Percentiles rank a stretch among this genome's conserved stretches.
Evolutionary conservation across 2,888 invertebrate genomes (phyloP).

Genomic region (Amphipoea oculea): DNA sequence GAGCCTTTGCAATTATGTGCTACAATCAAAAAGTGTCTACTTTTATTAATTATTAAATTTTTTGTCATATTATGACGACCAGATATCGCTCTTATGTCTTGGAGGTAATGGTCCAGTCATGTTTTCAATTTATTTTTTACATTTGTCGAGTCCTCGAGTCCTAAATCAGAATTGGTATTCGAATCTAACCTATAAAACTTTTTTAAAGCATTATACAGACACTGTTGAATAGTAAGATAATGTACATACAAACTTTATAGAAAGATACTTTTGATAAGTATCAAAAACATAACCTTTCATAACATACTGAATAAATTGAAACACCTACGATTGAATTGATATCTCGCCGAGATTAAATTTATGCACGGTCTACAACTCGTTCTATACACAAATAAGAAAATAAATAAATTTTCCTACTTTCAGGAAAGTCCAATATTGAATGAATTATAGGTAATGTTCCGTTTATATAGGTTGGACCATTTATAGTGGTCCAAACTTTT

Average conservation of each 20-base stretch:
- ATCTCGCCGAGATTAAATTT: constrained; percentile 6
- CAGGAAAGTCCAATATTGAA: constrained; percentile 13
- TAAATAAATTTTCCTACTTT: constrained; percentile 1
- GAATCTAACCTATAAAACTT: neutral
- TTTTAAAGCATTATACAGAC: neutral
- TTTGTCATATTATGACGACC: neutral
- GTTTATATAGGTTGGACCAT: neutral
- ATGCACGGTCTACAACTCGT: neutral
- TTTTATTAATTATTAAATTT: neutral
- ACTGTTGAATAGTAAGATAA: neutral
- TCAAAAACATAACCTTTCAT: constrained; percentile 25
- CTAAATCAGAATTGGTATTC: neutral
- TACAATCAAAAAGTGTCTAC: neutral
- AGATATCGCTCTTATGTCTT: neutral
- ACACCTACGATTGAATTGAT: constrained; percentile 39
- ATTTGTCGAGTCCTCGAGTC: neutral
- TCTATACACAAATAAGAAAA: constrained; percentile 15
- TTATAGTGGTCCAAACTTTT: too few species aligned
- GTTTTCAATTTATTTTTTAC: neutral
- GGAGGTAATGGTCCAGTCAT: too few species aligned
- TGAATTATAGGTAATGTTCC: neutral
- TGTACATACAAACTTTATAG: constrained; percentile 5
- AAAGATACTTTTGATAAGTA: constrained; percentile 18
- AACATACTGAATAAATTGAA: constrained; percentile 21
- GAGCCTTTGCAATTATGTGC: neutral